Evolutionary conservation across 2,888 invertebrate genomes (phyloP).

Genomic region (Nephrocerus scutellatus): DNA sequence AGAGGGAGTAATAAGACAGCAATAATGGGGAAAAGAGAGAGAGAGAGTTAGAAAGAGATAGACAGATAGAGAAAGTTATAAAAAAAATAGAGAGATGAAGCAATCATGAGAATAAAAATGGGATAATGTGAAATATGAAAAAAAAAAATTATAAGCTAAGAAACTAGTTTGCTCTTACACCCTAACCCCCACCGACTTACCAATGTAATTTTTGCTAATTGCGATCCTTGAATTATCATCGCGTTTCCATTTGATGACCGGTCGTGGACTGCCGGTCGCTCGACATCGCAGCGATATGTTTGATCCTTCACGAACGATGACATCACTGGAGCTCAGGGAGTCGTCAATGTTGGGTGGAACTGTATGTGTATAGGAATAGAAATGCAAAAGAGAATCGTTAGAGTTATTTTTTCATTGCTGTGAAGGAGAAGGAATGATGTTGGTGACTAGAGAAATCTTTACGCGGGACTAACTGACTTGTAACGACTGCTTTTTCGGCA

Average conservation of each 20-base stretch:
- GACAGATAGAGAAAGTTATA: neutral
- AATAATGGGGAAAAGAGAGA: neutral
- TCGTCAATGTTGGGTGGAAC: conserved; percentile 91
- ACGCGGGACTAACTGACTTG: no score
- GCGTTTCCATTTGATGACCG: conserved; percentile 85
- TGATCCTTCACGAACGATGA: conserved; percentile 81
- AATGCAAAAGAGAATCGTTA: no score
- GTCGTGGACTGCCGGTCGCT: conserved; percentile 81
- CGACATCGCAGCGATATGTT: conserved; percentile 83
- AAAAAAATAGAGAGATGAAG: conserved; percentile 2
- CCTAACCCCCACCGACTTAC: conserved; percentile 51
- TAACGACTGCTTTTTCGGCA: no score
- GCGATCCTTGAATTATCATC: conserved; percentile 82
- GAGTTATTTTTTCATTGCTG: neutral
- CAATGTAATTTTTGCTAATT: conserved; percentile 75
- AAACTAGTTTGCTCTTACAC: no score
- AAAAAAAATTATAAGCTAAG: no score
- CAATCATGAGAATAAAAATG: conserved; percentile 4
- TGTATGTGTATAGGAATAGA: conserved; percentile 44
- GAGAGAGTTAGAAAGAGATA: conserved; percentile 24
- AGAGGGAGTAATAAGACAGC: neutral
- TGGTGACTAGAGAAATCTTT: no score
- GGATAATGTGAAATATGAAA: conserved; percentile 5
- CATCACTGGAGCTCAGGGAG: conserved; percentile 78
- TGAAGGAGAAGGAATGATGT: conserved; percentile 1